Base-by-base conservation (phyloP, 30 jellyfish, hydroid and myxozoan genomes). In the Hydractinia symbiolongicarpus region DNA sequence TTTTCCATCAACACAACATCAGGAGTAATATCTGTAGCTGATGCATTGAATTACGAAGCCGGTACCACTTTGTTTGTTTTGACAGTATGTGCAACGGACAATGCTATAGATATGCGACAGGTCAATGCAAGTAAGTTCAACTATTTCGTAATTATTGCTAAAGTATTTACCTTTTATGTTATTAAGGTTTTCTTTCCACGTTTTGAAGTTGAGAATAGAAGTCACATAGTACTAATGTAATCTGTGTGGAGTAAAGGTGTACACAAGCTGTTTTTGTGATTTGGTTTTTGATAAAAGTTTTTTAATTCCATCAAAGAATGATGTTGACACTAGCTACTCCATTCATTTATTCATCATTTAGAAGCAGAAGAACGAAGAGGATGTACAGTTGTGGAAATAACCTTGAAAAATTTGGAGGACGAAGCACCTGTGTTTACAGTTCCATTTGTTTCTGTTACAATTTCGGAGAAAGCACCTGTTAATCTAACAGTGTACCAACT, bases 381-480 rank as follows among this genome's bases (percentile, higher is more conserved):
- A 0, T 72, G 88, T n/a, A 52, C 90, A 19, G 66, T 81, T 53
- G 83, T 90, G 50, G 82, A 94, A 21, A 68, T 90, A n/a, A 7
- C 30, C 8, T 84, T 90, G 16, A 16, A 10, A 52, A 94, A 90
- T 61, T 83, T 55, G 17, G 80, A 89, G 62, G 96, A 89, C 84
- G 84, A 89, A 44, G 62, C 68, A 67, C 96, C 96, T 2, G 64
- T 89, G 19, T 56, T 89, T 51, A 61, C 44, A 49, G 84, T 52
- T 50, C 85, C 75, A 49, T 72, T 73, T 4, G 16, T 80, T 53
- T 69, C 86, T 15, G 77, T 89, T 53, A 53, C 81, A 5, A 85
- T 89, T 6, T 54, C 64, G 16, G 96, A 89, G 50, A 71, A 71
- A 19, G 69, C 60, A 6, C 80, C 67, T 9, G 67, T 71, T 9